A percentile compares a stretch with the other conserved stretches of the same genome.
Evolutionary conservation across 2,888 invertebrate species (phyloP).

Genomic region (Chorisops tibialis): DNA sequence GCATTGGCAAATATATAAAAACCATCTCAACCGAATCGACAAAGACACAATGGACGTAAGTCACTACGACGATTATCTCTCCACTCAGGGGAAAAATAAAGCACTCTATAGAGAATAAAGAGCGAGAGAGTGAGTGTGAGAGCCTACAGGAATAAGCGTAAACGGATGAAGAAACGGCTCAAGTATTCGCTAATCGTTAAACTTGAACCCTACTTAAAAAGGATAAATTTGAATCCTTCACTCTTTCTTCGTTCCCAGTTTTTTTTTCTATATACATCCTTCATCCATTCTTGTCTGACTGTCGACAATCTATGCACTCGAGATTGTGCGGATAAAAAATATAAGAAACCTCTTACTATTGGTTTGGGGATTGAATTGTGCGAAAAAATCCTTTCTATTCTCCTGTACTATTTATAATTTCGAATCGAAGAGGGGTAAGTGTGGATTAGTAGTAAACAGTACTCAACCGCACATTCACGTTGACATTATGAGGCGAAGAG

Average conservation of each 20-base stretch:
- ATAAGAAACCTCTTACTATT: conserved; percentile 19
- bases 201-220: conserved; percentile 23
- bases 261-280: not conserved
- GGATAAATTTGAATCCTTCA: conserved; percentile 18
- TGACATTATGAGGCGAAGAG: conserved; percentile 1
- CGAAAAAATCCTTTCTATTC: conserved; percentile 26
- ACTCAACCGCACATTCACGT: conserved; percentile 26
- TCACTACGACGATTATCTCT: conserved; percentile 10
- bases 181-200: conserved; percentile 33
- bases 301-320: not conserved
- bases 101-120: not conserved
- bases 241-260: conserved; percentile 6
- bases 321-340: conserved; percentile 12
- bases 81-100: conserved; percentile 17
- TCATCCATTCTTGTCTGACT: not conserved
- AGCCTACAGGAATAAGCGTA: conserved; percentile 1
- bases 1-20: not conserved
- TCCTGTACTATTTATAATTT: conserved; percentile 11
- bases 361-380: conserved; percentile 29
- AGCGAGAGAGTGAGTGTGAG: not conserved
- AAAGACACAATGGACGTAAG: conserved; percentile 5
- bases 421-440: conserved; percentile 30
- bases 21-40: not conserved
- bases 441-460: conserved; percentile 32
- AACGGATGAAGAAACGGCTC: conserved; percentile 22